Base-by-base conservation (phyloP, 1,140 invertebrate species). In the Heliconius melpomene region DNA sequence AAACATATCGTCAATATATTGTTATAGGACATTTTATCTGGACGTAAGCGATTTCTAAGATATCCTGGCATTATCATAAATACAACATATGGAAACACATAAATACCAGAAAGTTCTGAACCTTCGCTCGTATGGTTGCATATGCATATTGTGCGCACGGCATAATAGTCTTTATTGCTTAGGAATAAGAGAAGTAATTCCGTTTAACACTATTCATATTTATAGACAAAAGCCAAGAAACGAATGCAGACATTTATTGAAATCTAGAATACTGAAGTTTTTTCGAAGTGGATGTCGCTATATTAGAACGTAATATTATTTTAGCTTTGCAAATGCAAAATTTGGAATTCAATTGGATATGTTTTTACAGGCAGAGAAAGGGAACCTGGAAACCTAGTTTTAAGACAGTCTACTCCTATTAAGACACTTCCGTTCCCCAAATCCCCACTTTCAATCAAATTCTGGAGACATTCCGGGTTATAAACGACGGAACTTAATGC, bases 81-180 rank as follows among this genome's bases (percentile, higher is more conserved):
- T 83, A 82, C 79, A 84, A 81, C 85, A 89, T 89, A 86, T 89
- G 88, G 77, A 85, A 86, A 88, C 79, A 80, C 88, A 89, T 85
- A 91, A 87, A 87, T 89, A 87, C 85, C 79, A 83, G 79, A 80
- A 78, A 60, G 23, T 70, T 80, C 78, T 82, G 73, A 80, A 71
- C 75, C 75, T 81, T 78, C 80, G 79, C 74, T 23, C 77, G 82
- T 77, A 87, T 83, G 83, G 78, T 85, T 83, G 74, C 85, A 73
- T 83, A 71, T 84, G 84, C 73, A 85, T 80, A 81, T 75, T 2
- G 9, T 23, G 29, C 23, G 40, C 73, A 76, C 2, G 26, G 16
- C 20, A 76, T 78, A 72, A 78, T 81, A 75, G 57, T 18, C 40
- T 60, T 78, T 81, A 72, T 66, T 11, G 7, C 36, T 40, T 20